A percentile compares a stretch with the other conserved stretches of the same genome.
Conservation (phyloP, 2,888 invertebrate species). For the Acanthosepion esculentum region DNA sequence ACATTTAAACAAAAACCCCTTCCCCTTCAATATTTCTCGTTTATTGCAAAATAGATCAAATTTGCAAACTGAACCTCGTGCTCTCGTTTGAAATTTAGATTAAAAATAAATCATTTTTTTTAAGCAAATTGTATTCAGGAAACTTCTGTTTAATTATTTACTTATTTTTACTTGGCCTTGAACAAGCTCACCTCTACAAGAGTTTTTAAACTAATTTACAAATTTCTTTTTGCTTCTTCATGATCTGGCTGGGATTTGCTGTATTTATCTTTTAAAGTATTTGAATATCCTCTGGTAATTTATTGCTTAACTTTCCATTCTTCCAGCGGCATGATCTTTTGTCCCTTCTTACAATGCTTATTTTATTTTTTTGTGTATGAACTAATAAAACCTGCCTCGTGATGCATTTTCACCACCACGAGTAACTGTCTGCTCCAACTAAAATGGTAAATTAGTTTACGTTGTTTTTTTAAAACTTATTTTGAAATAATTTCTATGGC, state of each 20-base stretch:
- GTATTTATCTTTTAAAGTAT: background rate
- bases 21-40: no score
- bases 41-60: no score
- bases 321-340: background rate
- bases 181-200: background rate
- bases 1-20: no score
- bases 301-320: background rate
- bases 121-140: no score
- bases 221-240: conserved; percentile 33
- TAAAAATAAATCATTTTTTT: no score
- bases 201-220: background rate
- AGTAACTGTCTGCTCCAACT: no score
- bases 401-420: background rate
- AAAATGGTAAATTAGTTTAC: no score
- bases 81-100: no score
- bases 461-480: no score
- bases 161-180: background rate
- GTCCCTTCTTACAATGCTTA: background rate
- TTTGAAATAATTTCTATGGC: no score
- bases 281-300: background rate
- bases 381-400: background rate
- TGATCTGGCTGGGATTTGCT: background rate
- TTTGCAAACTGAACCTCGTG: no score
- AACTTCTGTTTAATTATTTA: background rate
- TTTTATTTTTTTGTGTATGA: background rate